phyloP scores from a whole-genome alignment of 2,113 vertebrate species.

The Tetraodon nigroviridis region DNA sequence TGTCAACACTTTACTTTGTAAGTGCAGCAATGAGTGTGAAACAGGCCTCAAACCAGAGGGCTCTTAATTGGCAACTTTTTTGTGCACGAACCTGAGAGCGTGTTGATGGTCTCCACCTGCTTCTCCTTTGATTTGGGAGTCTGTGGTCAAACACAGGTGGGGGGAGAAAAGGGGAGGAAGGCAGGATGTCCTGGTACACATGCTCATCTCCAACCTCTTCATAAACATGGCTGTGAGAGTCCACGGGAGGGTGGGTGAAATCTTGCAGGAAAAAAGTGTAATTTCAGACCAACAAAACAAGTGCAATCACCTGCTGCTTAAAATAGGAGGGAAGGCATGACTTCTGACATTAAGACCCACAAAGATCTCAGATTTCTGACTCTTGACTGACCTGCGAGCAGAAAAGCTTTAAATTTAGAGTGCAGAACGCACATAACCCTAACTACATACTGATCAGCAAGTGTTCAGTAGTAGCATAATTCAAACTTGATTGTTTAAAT shows the following conservation, averaged over 20 bases:
- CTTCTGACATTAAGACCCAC: background rate
- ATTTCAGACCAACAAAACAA: background rate
- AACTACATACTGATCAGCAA: no score
- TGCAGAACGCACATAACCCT: background rate
- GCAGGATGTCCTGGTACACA: slow-evolving; percentile 45
- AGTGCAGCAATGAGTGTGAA: background rate
- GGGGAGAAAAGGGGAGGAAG: slow-evolving; percentile 22
- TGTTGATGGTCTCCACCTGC: slow-evolving; percentile 22
- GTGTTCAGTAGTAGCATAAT: no score
- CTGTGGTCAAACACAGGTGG: slow-evolving; percentile 20
- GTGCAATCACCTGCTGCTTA: no score
- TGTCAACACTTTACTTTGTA: background rate
- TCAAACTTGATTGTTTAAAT: no score
- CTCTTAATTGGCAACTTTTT: background rate
- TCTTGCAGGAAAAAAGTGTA: slow-evolving; percentile 33
- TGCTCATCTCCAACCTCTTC: slow-evolving; percentile 56
- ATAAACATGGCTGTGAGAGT: slow-evolving; percentile 54
- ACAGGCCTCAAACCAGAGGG: background rate
- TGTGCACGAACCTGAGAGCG: slow-evolving; percentile 51
- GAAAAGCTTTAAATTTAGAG: background rate
- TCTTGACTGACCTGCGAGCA: background rate
- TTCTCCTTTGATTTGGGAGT: slow-evolving; percentile 23
- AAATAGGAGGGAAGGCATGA: no score
- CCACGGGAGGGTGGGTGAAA: slow-evolving; percentile 15
- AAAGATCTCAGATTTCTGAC: background rate